Base-by-base conservation (phyloP, 2,797 vertebrate species). In the Eremophila alpestris region DNA sequence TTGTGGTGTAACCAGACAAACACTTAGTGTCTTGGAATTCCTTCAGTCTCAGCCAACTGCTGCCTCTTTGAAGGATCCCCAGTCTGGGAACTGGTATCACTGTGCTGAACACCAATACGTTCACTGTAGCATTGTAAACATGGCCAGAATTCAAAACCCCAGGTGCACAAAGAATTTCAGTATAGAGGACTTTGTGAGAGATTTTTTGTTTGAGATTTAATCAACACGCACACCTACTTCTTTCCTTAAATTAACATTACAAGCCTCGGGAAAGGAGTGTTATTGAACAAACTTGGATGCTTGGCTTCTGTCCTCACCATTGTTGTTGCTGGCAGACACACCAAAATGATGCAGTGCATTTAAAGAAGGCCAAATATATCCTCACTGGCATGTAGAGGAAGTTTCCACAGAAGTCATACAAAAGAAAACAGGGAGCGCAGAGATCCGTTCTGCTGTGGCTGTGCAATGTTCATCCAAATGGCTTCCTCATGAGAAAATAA, bases 401-500 rank as follows among this genome's bases (percentile, higher is more conserved):
- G 83, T 95, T 97, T 96, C 94, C 84, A 94, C 90, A 79, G 75
- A 83, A 89, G 84, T 69, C 90, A 87, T 70, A 54, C 73, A 51
- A 91, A 83, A 95, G 86, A 89, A 89, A 95, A 88, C 74, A 92
- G 34, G 27, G 89, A 89, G 69, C 0, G 5, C 88, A 87, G 82
- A 79, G 69, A 70, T 84, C 82, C 8, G 1, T 87, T 83, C 89
- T 80, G 63, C 85, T 89, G 62, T 76, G 65, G 86, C 85, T 5
- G 8, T 93, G 90, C 73, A 46, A 30, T 41, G 51, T 73, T 92
- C 80, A 88, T 69, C 69, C 51, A 82, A 87, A 81, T 51, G 38
- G 65, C 70, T 95, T 94, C 54, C 65, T 83, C 0, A 3, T 73
- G 81, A 93, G 87, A 87, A 97, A 97, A 98, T 97, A 97, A 97